Percentiles rank a stretch among this genome's conserved stretches.
phyloP scores from a whole-genome alignment of 2,113 vertebrate species.

The Dicrurus megarhynchus region DNA sequence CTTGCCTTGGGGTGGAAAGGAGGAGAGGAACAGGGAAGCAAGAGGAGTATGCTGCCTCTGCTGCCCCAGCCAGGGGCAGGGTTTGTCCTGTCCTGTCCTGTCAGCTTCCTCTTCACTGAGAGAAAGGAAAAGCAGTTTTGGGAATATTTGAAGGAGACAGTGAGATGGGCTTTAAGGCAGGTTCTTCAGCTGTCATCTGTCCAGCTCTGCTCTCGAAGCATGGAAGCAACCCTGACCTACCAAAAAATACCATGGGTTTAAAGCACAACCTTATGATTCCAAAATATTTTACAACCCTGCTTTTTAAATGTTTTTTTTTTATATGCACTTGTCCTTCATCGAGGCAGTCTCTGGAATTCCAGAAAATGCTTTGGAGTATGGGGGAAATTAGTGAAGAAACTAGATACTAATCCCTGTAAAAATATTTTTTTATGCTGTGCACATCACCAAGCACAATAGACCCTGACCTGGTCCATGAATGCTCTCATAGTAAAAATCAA shows the following conservation, averaged over 20 bases:
- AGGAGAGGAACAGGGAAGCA: not conserved
- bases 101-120: not conserved
- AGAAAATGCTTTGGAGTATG: not conserved
- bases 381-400: not conserved
- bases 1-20: not conserved
- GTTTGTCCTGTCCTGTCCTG: not conserved
- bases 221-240: not conserved
- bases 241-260: not conserved
- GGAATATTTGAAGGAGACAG: not conserved
- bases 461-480: not conserved
- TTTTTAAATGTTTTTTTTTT: not conserved
- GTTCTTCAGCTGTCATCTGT: not conserved
- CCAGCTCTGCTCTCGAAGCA: fast-evolving
- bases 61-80: not conserved
- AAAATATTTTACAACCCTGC: not conserved
- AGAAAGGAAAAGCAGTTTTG: not conserved
- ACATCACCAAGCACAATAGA: not conserved
- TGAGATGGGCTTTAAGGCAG: not conserved
- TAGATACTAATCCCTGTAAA: not conserved
- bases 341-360: not conserved
- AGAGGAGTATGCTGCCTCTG: not conserved
- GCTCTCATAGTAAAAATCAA: not conserved
- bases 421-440: not conserved
- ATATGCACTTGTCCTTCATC: not conserved
- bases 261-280: not conserved